Conservation (phyloP, 2,113 vertebrate genomes). For the Myanophis thanlyinensis region DNA sequence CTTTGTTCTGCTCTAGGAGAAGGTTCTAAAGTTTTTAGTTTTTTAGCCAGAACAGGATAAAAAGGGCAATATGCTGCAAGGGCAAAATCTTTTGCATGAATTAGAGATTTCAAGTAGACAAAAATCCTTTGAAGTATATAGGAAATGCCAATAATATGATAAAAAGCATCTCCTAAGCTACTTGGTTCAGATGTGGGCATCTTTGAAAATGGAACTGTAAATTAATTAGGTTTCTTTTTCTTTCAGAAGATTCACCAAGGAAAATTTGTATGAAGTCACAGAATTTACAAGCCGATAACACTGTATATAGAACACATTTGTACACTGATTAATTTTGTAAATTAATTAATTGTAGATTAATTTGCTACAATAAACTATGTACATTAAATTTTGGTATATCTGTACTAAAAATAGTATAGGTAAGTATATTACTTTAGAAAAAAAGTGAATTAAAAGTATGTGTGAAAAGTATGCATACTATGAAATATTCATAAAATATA, state of each 20-base stretch:
- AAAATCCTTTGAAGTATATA: constrained; percentile 26
- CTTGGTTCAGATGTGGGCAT: constrained; percentile 25
- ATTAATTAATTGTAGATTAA: too few species aligned
- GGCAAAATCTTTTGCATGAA: constrained; percentile 24
- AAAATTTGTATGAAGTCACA: not conserved
- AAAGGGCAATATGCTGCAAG: constrained; percentile 15
- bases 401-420: not conserved
- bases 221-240: not conserved
- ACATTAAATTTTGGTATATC: not conserved
- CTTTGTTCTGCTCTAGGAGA: constrained; percentile 30
- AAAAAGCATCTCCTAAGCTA: not conserved
- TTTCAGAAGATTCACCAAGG: not conserved
- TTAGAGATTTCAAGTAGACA: not conserved
- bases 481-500: not conserved
- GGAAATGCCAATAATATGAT: constrained; percentile 9
- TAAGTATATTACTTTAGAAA: not conserved
- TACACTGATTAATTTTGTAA: not conserved
- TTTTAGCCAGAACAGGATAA: not conserved
- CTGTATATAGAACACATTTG: not conserved
- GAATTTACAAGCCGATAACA: not conserved
- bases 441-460: not conserved
- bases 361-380: not conserved
- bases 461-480: not conserved
- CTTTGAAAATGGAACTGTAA: not conserved
- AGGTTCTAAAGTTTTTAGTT: not conserved